Evolutionary conservation across 2,113 vertebrate species (phyloP).

Genomic region (Calonectris borealis): DNA sequence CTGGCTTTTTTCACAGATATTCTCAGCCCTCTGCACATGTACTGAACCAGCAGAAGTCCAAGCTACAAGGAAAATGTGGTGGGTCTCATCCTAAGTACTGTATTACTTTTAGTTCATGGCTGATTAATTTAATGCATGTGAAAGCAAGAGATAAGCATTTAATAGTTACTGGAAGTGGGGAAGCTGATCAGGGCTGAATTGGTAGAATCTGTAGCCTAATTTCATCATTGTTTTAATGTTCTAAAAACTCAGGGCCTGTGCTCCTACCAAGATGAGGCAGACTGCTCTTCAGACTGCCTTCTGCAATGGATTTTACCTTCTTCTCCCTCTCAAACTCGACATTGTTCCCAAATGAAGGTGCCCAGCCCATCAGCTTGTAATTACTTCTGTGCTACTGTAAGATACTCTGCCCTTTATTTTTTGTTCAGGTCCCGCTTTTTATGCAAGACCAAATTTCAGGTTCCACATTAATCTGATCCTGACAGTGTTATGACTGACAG

Average conservation of each 20-base stretch:
- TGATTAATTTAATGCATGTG: constrained; percentile 41
- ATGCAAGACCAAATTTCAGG: neutral
- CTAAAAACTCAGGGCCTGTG: neutral
- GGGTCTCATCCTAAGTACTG: constrained; percentile 19
- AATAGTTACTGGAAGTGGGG: constrained; percentile 36
- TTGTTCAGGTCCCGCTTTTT: neutral
- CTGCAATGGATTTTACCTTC: neutral
- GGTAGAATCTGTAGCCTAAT: constrained; percentile 30
- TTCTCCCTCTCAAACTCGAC: neutral
- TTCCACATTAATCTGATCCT: neutral
- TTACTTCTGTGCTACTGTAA: neutral
- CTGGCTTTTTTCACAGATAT: neutral
- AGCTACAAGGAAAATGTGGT: neutral
- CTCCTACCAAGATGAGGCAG: neutral
- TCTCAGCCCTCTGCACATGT: neutral
- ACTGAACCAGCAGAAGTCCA: neutral
- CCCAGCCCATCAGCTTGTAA: neutral
- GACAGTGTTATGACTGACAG: neutral
- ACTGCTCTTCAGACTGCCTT: neutral
- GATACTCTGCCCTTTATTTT: neutral
- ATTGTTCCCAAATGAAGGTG: neutral
- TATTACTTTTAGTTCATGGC: constrained; percentile 16
- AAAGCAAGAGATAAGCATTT: constrained; percentile 49
- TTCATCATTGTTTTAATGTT: constrained; percentile 28
- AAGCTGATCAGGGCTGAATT: constrained; percentile 40